These are phyloP conservation scores for Pelecanus crispus DNA, from an alignment of 2,113 vertebrate species.

Conservation along the genomic window DNA sequence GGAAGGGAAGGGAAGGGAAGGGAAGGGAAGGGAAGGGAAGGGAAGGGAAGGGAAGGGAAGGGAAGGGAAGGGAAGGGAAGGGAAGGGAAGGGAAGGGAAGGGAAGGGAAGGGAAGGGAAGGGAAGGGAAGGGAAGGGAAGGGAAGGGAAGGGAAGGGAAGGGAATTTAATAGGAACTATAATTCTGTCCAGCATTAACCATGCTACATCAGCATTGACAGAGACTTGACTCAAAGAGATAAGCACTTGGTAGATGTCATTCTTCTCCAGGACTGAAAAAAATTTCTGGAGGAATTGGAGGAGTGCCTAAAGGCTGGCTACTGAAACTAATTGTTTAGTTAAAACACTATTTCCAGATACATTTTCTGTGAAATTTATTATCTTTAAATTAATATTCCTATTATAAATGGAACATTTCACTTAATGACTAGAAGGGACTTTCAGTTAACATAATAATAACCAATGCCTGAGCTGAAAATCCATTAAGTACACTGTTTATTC, in stretches of 20 bases:
- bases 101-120: background rate
- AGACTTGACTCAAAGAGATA: background rate
- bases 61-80: background rate
- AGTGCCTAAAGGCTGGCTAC: background rate
- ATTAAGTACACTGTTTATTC: background rate
- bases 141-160: background rate
- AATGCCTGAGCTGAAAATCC: background rate
- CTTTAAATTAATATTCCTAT: background rate
- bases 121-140: background rate
- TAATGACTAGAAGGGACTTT: background rate
- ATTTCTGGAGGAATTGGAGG: too few relatives aligned
- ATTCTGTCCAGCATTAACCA: background rate
- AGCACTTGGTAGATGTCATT: background rate
- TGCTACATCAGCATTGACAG: background rate
- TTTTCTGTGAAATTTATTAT: background rate
- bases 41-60: background rate
- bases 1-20: background rate
- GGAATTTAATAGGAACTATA: background rate
- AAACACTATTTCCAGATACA: background rate
- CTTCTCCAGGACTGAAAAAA: background rate
- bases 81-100: background rate
- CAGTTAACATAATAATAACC: background rate
- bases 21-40: background rate
- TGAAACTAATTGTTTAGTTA: background rate
- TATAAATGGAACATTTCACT: background rate